Evolutionary conservation across 2,797 vertebrate genomes (phyloP), one percentile per base, ranked within the genome.

Genomic region (Falco novaeseelandiae): DNA sequence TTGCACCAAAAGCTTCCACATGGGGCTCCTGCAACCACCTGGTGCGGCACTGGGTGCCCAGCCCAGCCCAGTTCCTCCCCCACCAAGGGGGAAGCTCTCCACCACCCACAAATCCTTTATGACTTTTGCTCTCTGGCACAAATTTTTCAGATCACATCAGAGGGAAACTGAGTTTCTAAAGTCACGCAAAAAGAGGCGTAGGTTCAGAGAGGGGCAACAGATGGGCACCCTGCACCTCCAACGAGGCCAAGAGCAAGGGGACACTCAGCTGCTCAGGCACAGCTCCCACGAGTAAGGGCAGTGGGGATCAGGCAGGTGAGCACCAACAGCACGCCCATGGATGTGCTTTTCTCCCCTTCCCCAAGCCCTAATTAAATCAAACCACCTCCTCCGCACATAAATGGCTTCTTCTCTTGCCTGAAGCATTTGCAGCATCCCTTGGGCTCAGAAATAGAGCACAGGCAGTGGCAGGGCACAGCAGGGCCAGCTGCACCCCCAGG

Each of bases 281-380:
- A 55, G 32, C 36, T n/a, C 70, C 77, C n/a, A 6, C 0, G 2
- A 52, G 12, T 10, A 52, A 23, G 7, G 4, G 4, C n/a, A 40
- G 8, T 8, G 13, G 10, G 23, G 29, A 55, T 19, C 27, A 29
- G 46, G 46, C 29, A 61, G 27, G 19, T 27, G 26, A n/a, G 13
- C 20, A 48, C 49, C 27, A 62, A 52, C 9, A 59, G 59, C 36
- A 59, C 25, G 38, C 0, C 0, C 0, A 0, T 0, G 2, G 46
- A 44, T 13, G 9, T 4, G 6, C 36, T 46, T 82, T 29, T 18
- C 14, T 69, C 32, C 27, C 30, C 44, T 44, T 86, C 18, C 25
- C 18, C 40, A 49, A 59, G 27, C 13, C 38, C 38, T 14, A 25
- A n/a, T 17, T 8, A 58, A 85, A 62, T 15, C 42, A 78, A 78